Evolutionary conservation across 2,113 vertebrate genomes (phyloP), one percentile per base, ranked within the genome.

Genomic region (Xiphophorus hellerii): DNA sequence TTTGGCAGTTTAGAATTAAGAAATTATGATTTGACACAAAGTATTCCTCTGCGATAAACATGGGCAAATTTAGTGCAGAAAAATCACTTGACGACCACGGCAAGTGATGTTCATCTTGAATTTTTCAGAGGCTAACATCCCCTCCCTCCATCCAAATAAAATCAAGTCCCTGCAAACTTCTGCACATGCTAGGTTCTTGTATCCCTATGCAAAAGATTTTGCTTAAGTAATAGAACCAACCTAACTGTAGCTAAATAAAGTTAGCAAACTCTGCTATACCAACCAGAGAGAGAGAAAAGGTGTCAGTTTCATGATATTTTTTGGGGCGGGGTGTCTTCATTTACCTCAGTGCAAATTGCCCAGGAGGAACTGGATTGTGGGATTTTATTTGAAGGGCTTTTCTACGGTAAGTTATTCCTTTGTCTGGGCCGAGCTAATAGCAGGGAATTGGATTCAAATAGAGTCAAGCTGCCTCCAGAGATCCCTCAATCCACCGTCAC

Each of bases 391-490:
- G 73, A 89, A 90, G 84, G 90, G 51, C 25, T 88, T 90, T 93
- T 89, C 89, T 90, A 89, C 87, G 20, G 84, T 93, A 93, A 92
- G 89, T 92, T 93, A 93, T 93, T 92, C 90, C 90, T 93, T 92
- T 93, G 90, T 92, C 89, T 90, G 78, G 81, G 84, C 88, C 25
- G 60, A 83, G 89, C 89, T 92, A 93, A 93, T 92, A 90, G 91
- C 78, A 69, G 86, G 83, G 87, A 93, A 92, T 93, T 83, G 91
- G 88, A 93, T 92, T 93, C 91, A 93, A 92, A 93, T 91, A 89
- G 90, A 92, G 90, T 92, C 92, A 93, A 93, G 85, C 90, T 89
- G 92, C 90, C 91, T 92, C 91, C 92, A 81, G 92, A 93, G 90
- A 93, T 92, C 91, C 89, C 88, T 88, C 89, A 90, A 91, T 90